These are phyloP conservation scores for Forpus xanthops DNA, from an alignment of 2,797 vertebrate species.

Conservation along the genomic window DNA sequence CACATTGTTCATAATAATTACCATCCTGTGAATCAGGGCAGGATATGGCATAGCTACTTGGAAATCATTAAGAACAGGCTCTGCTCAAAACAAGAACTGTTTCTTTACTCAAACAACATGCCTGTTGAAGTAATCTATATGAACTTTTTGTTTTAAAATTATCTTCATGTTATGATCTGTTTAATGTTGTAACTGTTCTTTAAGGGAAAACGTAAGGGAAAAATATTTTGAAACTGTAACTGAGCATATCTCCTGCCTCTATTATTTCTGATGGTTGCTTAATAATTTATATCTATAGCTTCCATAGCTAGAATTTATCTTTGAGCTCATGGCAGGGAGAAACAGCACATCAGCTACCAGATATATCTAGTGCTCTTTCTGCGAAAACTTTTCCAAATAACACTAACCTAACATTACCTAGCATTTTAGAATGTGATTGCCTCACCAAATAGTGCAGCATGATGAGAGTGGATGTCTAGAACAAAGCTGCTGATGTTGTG, in stretches of 20 bases:
- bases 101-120: background rate
- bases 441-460: background rate
- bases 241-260: background rate
- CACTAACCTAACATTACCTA: background rate
- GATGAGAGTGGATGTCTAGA: background rate
- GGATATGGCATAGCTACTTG: background rate
- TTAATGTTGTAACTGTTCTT: background rate
- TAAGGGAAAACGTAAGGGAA: background rate
- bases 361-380: background rate
- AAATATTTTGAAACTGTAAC: background rate
- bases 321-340: background rate
- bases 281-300: background rate
- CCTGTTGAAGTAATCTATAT: background rate
- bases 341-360: background rate
- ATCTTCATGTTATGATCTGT: background rate
- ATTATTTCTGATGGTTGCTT: background rate
- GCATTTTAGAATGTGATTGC: background rate
- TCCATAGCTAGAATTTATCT: background rate
- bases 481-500: background rate
- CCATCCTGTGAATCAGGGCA: background rate
- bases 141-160: background rate
- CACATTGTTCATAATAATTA: background rate
- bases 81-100: background rate
- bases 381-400: background rate
- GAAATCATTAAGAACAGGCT: background rate